Evolutionary conservation across 2,888 invertebrate genomes (phyloP), one percentile per base, ranked within the genome.

Genomic region (Xylophagus ater): DNA sequence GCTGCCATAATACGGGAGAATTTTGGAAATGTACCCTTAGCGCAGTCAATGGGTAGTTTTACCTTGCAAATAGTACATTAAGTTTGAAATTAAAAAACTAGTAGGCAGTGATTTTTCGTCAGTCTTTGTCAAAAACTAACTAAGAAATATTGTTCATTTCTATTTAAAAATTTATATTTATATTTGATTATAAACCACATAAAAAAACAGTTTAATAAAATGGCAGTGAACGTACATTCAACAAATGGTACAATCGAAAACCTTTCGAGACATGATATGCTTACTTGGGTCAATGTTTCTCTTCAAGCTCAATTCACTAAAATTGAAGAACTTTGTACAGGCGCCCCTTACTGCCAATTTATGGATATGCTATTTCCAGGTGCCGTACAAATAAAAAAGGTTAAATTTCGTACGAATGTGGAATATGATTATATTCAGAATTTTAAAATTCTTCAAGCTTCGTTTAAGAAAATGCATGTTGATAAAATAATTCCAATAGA

Each of bases 401-500:
- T 96, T 49, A 98, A 98, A 73, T 97, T 97, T 69, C 87, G 85
- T 70, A 94, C 97, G 55, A 93, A 94, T 65, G 70, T 98, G 59
- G 98, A 99, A 68, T 94, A 98, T 69, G 98, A 99, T 69, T 96
- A 92, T 66, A 96, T 99, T 70, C 90, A 93, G 67, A 99, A 99
- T 68, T 99, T 97, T 69, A 98, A 98, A 78, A 78, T 93, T 55
- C 73, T 99, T 49, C 97, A 98, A 71, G 90, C 87, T 33, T 79
- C 81, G 36, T 98, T 99, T 67, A 93, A 93, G 71, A 93, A 92
- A 71, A 85, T 94, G 80, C 78, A 78, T 54, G 93, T 98, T 53
- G 98, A 99, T 66, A 99, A 98, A 88, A 90, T 96, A 62, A 93
- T 98, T 69, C 93, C 96, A 52, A 94, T 99, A 70, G 97, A 98